phyloP scores from a whole-genome alignment of 37 sponge, comb jelly and placozoan genomes.

The Oopsacas minuta region DNA sequence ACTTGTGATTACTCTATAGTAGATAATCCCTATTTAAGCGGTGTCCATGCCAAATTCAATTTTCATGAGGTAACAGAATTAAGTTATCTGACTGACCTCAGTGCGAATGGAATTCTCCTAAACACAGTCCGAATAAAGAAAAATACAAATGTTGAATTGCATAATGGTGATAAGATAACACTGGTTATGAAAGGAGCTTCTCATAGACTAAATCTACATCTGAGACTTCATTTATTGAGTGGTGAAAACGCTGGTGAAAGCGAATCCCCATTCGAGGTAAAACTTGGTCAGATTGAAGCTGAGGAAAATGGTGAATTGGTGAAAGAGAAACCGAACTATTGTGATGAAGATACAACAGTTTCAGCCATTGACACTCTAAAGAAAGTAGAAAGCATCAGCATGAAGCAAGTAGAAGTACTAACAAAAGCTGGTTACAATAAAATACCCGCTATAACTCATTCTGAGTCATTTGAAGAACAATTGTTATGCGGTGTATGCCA shows the following conservation, averaged over 20 bases:
- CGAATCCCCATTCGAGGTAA: no score
- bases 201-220: background rate
- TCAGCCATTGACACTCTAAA: background rate
- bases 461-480: slow-evolving; percentile 6
- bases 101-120: slow-evolving; percentile 13
- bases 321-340: background rate
- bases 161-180: background rate
- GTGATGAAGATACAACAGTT: background rate
- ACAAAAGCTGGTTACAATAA: background rate
- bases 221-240: background rate
- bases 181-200: background rate
- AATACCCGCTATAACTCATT: background rate
- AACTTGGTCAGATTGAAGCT: background rate
- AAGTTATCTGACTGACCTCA: background rate
- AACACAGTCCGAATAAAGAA: background rate
- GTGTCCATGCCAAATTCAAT: background rate
- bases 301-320: background rate
- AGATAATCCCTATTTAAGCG: slow-evolving; percentile 6
- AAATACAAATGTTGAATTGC: background rate
- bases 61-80: background rate
- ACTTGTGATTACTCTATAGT: background rate
- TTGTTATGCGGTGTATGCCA: background rate
- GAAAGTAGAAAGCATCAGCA: background rate
- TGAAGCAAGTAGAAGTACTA: background rate
- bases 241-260: background rate